Conservation (phyloP, 2,113 vertebrate species). For the Anguilla rostrata region DNA sequence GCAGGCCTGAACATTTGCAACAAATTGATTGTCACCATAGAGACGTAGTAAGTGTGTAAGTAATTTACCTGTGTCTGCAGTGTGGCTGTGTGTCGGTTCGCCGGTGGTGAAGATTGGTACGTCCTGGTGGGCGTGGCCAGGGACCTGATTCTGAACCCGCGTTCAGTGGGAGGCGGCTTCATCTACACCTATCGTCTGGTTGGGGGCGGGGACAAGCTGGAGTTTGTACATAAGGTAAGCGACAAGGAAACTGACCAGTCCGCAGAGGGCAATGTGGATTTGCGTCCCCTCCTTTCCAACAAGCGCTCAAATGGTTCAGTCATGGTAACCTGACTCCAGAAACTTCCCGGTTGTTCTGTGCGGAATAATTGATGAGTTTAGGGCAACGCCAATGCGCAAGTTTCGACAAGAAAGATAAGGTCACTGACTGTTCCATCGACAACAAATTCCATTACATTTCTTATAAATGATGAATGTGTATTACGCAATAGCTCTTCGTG, state of each 20-base stretch:
- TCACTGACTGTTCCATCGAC: too few species aligned
- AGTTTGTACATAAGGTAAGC: slow-evolving; percentile 94
- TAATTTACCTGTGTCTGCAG: slow-evolving; percentile 53
- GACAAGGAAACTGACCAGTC: not conserved
- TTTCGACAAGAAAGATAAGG: too few species aligned
- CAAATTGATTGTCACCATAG: too few species aligned
- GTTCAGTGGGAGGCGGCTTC: slow-evolving; percentile 87
- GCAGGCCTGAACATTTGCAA: too few species aligned
- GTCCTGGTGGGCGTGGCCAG: slow-evolving; percentile 94
- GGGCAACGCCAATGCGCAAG: too few species aligned
- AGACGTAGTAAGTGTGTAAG: not conserved
- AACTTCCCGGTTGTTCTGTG: not conserved
- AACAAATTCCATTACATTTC: too few species aligned
- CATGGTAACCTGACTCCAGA: not conserved
- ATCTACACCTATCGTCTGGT: slow-evolving; percentile 94
- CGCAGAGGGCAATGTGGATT: not conserved
- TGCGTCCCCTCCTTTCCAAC: not conserved
- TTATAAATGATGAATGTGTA: too few species aligned
- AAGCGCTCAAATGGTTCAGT: not conserved
- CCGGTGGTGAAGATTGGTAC: slow-evolving; percentile 93
- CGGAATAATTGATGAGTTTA: not conserved
- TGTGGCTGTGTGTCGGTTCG: slow-evolving; percentile 89
- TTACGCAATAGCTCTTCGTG: too few species aligned
- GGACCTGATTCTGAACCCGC: slow-evolving; percentile 93
- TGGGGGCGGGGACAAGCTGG: slow-evolving; percentile 88